Evolutionary conservation across 2,888 invertebrate genomes (phyloP).

Genomic region (Athrips mouffetella): DNA sequence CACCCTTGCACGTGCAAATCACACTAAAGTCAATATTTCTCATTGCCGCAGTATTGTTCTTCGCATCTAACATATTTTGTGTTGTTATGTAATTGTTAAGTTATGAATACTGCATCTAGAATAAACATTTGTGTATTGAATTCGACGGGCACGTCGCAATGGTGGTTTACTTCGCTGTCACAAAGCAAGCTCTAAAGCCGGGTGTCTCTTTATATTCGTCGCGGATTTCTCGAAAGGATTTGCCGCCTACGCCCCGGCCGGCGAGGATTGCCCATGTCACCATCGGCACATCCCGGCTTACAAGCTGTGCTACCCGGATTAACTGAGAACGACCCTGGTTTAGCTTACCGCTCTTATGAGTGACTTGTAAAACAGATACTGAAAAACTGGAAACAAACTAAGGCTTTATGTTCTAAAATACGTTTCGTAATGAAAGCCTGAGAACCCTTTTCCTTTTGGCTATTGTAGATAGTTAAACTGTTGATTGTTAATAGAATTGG

Average conservation of each 20-base stretch:
- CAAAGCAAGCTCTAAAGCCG: constrained; percentile 16
- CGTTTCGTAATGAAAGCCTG: constrained; percentile 25
- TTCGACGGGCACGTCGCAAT: not conserved
- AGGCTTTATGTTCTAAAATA: constrained; percentile 26
- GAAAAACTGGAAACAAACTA: constrained; percentile 14
- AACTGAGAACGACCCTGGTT: constrained; percentile 56
- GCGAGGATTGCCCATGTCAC: constrained; percentile 66
- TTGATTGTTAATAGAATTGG: constrained; percentile 57
- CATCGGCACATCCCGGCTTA: constrained; percentile 71
- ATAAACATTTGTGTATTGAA: not conserved
- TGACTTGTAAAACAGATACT: constrained; percentile 24
- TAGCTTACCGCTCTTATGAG: constrained; percentile 36
- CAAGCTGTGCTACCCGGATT: constrained; percentile 69
- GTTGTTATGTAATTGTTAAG: not conserved
- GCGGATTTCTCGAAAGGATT: constrained; percentile 65
- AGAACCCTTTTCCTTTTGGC: constrained; percentile 43
- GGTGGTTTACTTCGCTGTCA: not conserved
- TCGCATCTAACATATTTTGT: not conserved
- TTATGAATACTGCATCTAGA: not conserved
- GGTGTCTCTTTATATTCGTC: constrained; percentile 55
- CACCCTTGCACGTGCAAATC: not conserved
- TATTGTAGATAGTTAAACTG: constrained; percentile 50
- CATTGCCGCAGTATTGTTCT: not conserved
- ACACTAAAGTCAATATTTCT: not conserved
- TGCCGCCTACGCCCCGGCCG: constrained; percentile 50